Percentiles rank a stretch among this genome's conserved stretches.
These are phyloP conservation scores for Poeciliopsis prolifica DNA, from an alignment of 2,113 vertebrate species.

Conservation along the genomic window DNA sequence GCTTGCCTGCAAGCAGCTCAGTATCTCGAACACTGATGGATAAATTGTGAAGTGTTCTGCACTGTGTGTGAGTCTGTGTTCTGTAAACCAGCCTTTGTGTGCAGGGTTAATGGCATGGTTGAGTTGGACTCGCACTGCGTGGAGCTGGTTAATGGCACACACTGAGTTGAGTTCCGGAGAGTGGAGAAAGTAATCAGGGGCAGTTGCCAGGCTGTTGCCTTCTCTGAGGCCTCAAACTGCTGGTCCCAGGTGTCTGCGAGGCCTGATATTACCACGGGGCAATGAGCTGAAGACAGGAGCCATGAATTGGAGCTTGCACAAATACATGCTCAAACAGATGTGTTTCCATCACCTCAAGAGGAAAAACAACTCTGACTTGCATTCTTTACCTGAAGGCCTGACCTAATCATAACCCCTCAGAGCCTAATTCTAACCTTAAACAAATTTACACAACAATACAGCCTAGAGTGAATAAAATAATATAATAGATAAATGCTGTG, in stretches of 20 bases:
- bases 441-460: not conserved
- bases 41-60: conserved; percentile 29
- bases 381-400: conserved; percentile 5
- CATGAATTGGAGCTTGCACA: conserved; percentile 43
- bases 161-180: conserved; percentile 74
- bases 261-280: conserved; percentile 74
- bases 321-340: conserved; percentile 1
- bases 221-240: conserved; percentile 66
- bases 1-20: conserved; percentile 15
- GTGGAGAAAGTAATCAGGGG: conserved; percentile 81
- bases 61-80: conserved; percentile 20
- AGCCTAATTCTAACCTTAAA: not conserved
- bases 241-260: conserved; percentile 76
- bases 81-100: conserved; percentile 63
- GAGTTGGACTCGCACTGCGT: conserved; percentile 59
- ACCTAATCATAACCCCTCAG: not conserved
- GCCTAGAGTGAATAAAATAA: conserved; percentile 8
- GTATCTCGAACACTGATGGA: conserved; percentile 13
- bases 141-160: conserved; percentile 74
- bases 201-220: conserved; percentile 73
- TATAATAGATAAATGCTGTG: not conserved
- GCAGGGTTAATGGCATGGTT: conserved; percentile 65
- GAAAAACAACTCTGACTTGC: conserved; percentile 1
- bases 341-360: conserved; percentile 10
- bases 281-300: conserved; percentile 76